Conservation (phyloP, 2,888 invertebrate species). For the Metalampra italica region DNA sequence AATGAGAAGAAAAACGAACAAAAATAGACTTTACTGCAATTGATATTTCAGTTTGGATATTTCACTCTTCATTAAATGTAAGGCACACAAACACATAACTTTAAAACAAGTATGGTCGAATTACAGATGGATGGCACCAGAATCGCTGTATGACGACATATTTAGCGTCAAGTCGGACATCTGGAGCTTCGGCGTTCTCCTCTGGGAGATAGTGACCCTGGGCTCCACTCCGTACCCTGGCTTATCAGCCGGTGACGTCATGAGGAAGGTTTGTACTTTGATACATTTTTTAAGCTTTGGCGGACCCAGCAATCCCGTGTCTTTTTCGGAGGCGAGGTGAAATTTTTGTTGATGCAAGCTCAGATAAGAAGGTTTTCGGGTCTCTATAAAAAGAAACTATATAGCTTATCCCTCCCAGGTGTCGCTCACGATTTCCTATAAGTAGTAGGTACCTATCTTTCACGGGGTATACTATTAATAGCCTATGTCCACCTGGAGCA, state of each 20-base stretch:
- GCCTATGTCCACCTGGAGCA: no score
- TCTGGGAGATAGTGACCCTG: slow-evolving; percentile 97
- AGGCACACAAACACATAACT: not conserved
- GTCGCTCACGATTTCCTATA: no score
- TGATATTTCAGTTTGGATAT: no score
- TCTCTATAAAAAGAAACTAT: no score
- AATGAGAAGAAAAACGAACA: no score
- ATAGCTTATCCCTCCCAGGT: no score
- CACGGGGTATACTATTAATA: no score
- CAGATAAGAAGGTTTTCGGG: no score
- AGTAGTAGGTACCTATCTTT: no score
- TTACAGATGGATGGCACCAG: slow-evolving; percentile 96
- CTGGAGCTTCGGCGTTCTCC: slow-evolving; percentile 96
- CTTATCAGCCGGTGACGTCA: slow-evolving; percentile 93
- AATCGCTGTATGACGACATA: slow-evolving; percentile 95
- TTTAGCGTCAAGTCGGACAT: slow-evolving; percentile 96
- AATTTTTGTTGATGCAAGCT: not conserved
- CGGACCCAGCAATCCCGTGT: no score
- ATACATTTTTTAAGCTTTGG: not conserved
- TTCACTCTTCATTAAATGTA: no score
- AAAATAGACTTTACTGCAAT: no score
- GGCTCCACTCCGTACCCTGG: slow-evolving; percentile 98
- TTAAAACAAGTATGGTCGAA: not conserved
- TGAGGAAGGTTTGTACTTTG: slow-evolving; percentile 83
- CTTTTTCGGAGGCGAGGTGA: not conserved